These are phyloP conservation scores for Euura lappo DNA, from an alignment of 1,140 invertebrate species.

Conservation along the genomic window DNA sequence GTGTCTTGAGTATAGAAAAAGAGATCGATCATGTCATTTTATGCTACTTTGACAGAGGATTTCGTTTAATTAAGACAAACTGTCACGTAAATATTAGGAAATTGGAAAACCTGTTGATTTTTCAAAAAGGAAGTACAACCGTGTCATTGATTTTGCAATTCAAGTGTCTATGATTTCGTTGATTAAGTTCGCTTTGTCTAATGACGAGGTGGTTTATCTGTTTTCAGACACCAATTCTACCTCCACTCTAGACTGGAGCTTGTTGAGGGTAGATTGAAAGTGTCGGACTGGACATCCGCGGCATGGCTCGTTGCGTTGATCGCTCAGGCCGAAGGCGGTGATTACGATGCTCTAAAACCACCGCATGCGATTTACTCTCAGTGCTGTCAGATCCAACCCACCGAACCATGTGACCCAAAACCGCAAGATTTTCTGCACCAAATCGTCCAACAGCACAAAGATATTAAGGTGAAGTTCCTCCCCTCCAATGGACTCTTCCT, in stretches of 20 bases:
- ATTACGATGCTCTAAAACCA: constrained; percentile 68
- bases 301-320: constrained; percentile 77
- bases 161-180: too few relatives aligned
- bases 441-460: constrained; percentile 69
- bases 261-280: constrained; percentile 72
- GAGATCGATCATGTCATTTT: too few relatives aligned
- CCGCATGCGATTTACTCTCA: constrained; percentile 67
- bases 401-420: constrained; percentile 62
- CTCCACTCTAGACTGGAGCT: constrained; percentile 79
- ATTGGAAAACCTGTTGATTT: too few relatives aligned
- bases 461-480: constrained; percentile 51
- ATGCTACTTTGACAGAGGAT: too few relatives aligned
- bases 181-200: too few relatives aligned
- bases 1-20: too few relatives aligned
- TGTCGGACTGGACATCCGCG: constrained; percentile 72
- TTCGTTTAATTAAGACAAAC: too few relatives aligned
- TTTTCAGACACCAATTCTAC: constrained; percentile 80
- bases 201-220: constrained; percentile 23
- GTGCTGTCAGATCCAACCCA: constrained; percentile 64
- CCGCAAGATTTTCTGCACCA: constrained; percentile 68
- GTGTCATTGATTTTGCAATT: too few relatives aligned
- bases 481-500: too few relatives aligned
- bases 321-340: constrained; percentile 75
- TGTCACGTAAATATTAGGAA: too few relatives aligned
- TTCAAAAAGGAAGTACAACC: too few relatives aligned